phyloP scores from a whole-genome alignment of 2,797 vertebrate species.

The Meda fulgida region DNA sequence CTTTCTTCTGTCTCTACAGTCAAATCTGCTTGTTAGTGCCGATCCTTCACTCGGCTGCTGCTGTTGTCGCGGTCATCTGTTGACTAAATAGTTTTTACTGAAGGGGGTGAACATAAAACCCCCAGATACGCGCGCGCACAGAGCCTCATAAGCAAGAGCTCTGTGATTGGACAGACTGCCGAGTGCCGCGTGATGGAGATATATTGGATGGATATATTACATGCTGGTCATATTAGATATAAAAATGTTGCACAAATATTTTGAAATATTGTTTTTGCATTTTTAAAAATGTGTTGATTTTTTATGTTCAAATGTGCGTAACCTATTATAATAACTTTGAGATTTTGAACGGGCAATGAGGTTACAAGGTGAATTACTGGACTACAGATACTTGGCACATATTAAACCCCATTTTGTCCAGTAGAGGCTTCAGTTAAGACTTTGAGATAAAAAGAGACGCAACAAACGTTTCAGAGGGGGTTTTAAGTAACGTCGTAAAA shows the following conservation, averaged over 20 bases:
- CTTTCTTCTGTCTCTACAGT: not conserved
- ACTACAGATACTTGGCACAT: not conserved
- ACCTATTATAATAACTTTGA: not conserved
- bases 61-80: not conserved
- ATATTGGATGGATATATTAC: not conserved
- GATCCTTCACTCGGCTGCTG: not conserved
- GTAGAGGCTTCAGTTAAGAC: not conserved
- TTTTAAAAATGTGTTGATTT: not conserved
- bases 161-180: constrained; percentile 30
- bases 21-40: not conserved
- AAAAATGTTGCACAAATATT: not conserved
- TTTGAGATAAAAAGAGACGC: constrained; percentile 68
- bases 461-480: constrained; percentile 65
- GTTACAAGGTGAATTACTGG: not conserved
- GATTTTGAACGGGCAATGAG: not conserved
- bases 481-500: constrained; percentile 77
- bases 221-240: not conserved
- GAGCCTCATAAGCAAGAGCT: not conserved
- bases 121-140: not conserved
- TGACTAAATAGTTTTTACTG: constrained; percentile 18
- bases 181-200: constrained; percentile 24
- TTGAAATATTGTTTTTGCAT: too few species aligned
- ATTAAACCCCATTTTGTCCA: not conserved
- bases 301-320: not conserved
- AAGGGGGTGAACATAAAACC: constrained; percentile 13